Evolutionary conservation across 2,888 invertebrate species (phyloP), one percentile per base, ranked within the genome.

Genomic region (Dorcus parallelipipedus): DNA sequence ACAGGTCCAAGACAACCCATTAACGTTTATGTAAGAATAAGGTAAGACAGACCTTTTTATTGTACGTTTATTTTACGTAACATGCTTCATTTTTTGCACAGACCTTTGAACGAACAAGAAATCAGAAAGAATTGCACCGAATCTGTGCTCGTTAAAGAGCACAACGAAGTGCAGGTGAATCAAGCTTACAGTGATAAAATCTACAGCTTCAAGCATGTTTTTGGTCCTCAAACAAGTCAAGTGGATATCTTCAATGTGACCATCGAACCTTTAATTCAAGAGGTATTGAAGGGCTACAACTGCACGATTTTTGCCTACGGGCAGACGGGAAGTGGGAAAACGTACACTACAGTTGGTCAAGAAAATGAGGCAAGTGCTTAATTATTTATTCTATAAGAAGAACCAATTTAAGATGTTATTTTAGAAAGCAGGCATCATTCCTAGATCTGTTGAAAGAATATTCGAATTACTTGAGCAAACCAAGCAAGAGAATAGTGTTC

Each of bases 221-320:
- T 97, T 74, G 90, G 87, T 0, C 87, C 89, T 1, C 80, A 86
- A 41, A 87, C 93, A 0, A 88, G 86, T 68, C 98, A 97, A 83
- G 86, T 90, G 54, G 93, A 95, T 73, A 86, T 99, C 5, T 98
- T 97, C 77, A 86, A 88, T 64, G 83, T 87, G 39, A 91, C 97
- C 45, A 95, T 97, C 9, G 86, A 86, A 52, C 97, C 97, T 0
- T 83, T 96, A 20, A 88, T 98, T 56, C 88, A 91, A 59, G 95
- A 97, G 79, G 97, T 98, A 6, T 81, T 98, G 17, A 83, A 86
- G 23, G 98, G 98, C 0, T 99, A 97, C 79, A 98, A 97, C 78
- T 98, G 97, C 77, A 99, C 98, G 0, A 94, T 98, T 14, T 98
- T 99, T 81, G 97, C 97, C 20, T 98, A 93, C 80, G 97, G 95